These are phyloP conservation scores for Chrysolophus pictus DNA, from an alignment of 2,797 vertebrate genomes.

Conservation along the genomic window DNA sequence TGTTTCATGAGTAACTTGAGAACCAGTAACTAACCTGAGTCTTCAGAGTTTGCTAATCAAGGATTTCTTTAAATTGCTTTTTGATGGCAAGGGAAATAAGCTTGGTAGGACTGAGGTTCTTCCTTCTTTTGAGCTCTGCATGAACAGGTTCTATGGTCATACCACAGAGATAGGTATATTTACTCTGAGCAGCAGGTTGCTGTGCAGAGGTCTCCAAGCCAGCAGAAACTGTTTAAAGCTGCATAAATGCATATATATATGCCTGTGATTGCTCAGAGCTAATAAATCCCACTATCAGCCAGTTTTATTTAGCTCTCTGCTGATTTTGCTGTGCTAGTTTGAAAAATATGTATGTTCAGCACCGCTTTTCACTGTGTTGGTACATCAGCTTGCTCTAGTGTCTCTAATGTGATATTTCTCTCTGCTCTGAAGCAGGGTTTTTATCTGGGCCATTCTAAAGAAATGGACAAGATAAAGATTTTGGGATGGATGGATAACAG, in stretches of 20 bases:
- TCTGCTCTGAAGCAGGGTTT: neutral
- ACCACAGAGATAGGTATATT: neutral
- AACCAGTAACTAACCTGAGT: neutral
- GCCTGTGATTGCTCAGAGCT: neutral
- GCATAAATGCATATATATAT: neutral
- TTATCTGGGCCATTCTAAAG: neutral
- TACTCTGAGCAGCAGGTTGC: neutral
- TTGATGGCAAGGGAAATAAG: neutral
- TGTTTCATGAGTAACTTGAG: neutral
- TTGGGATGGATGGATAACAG: neutral
- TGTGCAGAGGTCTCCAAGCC: neutral
- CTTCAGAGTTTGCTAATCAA: neutral
- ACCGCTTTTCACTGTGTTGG: neutral
- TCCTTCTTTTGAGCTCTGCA: neutral
- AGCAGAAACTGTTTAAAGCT: neutral
- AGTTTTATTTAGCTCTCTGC: neutral
- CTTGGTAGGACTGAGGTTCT: neutral
- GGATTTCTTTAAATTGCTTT: neutral
- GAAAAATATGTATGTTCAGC: neutral
- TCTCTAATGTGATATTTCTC: neutral
- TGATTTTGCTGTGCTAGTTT: neutral
- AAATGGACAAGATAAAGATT: neutral
- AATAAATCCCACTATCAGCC: neutral
- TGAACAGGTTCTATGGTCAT: neutral
- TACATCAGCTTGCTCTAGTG: neutral